Base-by-base conservation (phyloP, 2,113 vertebrate genomes). In the Labeo rohita region DNA sequence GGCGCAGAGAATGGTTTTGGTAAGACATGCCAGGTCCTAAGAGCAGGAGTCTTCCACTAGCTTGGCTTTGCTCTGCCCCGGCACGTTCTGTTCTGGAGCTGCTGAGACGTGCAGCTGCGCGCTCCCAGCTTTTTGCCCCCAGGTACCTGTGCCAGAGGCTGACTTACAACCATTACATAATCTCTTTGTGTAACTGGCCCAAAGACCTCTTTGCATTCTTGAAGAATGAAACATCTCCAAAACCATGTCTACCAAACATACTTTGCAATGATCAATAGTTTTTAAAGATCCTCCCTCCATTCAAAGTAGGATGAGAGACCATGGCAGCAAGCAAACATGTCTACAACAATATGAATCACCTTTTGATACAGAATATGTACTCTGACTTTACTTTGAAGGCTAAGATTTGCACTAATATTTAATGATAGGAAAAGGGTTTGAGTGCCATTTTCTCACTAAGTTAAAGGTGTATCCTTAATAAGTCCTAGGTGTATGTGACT, bases 71-170 rank as follows among this genome's bases (percentile, higher is more conserved):
- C 86, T 77, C 68, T 91, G 91, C 87, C 84, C 54, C 86, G 78
- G 90, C 92, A 92, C 54, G 89, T 83, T 87, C 85, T 74, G 75
- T 65, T 80, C 66, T 88, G 87, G 82, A 84, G 47, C 76, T 87
- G 87, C 79, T 83, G 47, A 74, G 81, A 86, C 90, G 65, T 90
- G 90, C 86, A 86, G 79, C 84, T 80, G 56, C 85, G 85, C 36
- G 59, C 81, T 86, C 73, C 28, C 73, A 66, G 83, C 73, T 76
- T 50, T 10, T 56, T 77, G 72, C 28, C 75, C 80, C 72, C 49
- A 78, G 73, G 59, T 83, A 85, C 85, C 85, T 86, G 63, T 84
- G 80, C 82, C 84, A 88, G 87, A 74, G 49, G 81, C 63, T 21
- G 47, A 59, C 77, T 82, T 86, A 59, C 45, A 76, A 76, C 50